Percentiles rank a stretch among this genome's conserved stretches.
phyloP scores from a whole-genome alignment of 2,888 invertebrate genomes.

The Andrena minutula region DNA sequence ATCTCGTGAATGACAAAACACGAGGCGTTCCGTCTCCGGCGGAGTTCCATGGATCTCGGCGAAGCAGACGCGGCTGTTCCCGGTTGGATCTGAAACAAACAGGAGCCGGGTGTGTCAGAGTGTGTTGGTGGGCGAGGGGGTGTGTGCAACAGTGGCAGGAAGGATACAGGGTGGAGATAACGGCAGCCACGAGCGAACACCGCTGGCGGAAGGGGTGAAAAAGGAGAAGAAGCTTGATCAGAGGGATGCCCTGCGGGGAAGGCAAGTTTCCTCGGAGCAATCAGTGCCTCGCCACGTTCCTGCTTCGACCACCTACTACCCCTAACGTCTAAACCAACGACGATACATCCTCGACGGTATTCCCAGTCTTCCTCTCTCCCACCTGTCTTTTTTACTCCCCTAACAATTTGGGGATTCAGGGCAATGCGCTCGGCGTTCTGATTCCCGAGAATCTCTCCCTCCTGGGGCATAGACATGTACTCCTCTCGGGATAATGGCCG shows the following conservation, averaged over 20 bases:
- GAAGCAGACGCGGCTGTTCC: conserved; percentile 22
- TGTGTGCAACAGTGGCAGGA: conserved; percentile 1
- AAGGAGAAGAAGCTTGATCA: conserved; percentile 44
- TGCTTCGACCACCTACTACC: conserved; percentile 28
- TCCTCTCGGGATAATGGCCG: not conserved
- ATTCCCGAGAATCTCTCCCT: conserved; percentile 2
- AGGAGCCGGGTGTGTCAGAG: conserved; percentile 26
- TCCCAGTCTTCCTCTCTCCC: not conserved
- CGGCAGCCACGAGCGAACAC: not conserved
- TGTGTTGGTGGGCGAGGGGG: conserved; percentile 1
- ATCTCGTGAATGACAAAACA: conserved; percentile 65
- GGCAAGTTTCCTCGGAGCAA: conserved; percentile 61
- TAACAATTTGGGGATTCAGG: conserved; percentile 35
- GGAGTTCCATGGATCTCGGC: not conserved
- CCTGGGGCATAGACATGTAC: not conserved
- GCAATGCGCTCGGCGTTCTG: conserved; percentile 31
- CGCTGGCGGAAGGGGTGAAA: not conserved
- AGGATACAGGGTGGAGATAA: conserved; percentile 6
- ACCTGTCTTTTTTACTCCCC: conserved; percentile 4
- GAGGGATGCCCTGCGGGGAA: conserved; percentile 41
- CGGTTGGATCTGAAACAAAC: conserved; percentile 50
- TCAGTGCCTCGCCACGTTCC: conserved; percentile 55
- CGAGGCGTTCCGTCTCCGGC: conserved; percentile 9
- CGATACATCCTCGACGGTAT: conserved; percentile 14
- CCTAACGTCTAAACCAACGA: conserved; percentile 24